A percentile compares a stretch with the other conserved stretches of the same genome.
phyloP scores from a whole-genome alignment of 1,140 invertebrate genomes.

The Asobara japonica region DNA sequence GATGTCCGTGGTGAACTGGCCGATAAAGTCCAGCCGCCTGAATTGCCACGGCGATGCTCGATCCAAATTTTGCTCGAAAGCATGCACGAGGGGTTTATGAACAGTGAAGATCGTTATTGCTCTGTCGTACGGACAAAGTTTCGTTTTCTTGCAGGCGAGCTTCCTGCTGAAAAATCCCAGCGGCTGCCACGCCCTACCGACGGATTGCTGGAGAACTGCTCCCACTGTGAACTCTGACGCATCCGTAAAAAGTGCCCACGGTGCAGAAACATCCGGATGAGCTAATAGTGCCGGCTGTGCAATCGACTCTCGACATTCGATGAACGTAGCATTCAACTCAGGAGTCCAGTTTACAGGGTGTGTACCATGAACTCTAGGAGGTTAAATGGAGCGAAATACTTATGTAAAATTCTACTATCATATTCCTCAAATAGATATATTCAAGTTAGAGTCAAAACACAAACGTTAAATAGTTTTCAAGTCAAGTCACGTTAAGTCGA shows the following conservation, averaged over 20 bases:
- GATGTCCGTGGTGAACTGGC: slow-evolving; percentile 56
- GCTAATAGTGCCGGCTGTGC: background rate
- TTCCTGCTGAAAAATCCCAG: slow-evolving; percentile 25
- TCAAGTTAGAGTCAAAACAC: too few relatives aligned
- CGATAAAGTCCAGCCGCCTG: slow-evolving; percentile 45
- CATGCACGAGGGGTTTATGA: slow-evolving; percentile 53
- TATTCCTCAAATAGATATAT: too few relatives aligned
- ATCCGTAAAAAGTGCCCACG: background rate
- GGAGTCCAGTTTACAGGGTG: background rate
- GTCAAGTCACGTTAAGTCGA: too few relatives aligned
- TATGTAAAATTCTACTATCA: too few relatives aligned
- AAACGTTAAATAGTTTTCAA: too few relatives aligned
- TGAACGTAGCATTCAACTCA: background rate
- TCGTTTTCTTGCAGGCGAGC: background rate
- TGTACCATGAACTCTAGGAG: background rate
- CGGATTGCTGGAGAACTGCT: slow-evolving; percentile 20
- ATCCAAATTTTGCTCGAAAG: slow-evolving; percentile 46
- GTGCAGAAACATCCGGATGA: background rate
- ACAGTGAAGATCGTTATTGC: slow-evolving; percentile 56
- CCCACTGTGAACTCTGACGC: background rate
- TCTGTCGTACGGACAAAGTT: slow-evolving; percentile 49
- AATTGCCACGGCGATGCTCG: slow-evolving; percentile 49
- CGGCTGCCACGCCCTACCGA: slow-evolving; percentile 16
- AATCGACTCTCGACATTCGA: background rate
- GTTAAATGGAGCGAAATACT: too few relatives aligned